Conservation (phyloP, 2,113 vertebrate genomes). For the Malurus elegans region DNA sequence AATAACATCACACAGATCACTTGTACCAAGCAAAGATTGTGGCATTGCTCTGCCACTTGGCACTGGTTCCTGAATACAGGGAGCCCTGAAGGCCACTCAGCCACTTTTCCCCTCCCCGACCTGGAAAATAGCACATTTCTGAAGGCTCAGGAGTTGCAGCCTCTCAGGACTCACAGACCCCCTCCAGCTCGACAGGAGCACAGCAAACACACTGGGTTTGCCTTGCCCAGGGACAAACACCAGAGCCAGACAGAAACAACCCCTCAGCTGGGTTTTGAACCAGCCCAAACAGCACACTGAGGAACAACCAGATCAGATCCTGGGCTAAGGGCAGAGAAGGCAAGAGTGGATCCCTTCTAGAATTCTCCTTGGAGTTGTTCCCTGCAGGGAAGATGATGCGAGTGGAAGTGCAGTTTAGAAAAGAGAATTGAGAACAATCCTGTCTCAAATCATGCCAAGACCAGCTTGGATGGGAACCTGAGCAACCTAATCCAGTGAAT, state of each 20-base stretch:
- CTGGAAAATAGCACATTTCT: background rate
- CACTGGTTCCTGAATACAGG: background rate
- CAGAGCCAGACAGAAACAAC: background rate
- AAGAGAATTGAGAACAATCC: background rate
- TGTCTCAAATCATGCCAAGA: background rate
- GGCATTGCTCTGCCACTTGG: background rate
- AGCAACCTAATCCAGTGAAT: background rate
- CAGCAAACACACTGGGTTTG: background rate
- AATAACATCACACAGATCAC: rapidly evolving
- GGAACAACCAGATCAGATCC: background rate
- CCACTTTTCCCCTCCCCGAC: background rate
- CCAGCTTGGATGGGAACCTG: background rate
- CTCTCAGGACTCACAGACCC: background rate
- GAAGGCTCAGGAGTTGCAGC: background rate
- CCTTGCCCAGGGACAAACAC: background rate
- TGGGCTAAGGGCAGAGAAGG: background rate
- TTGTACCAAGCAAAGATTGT: too few relatives aligned
- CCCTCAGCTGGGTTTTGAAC: background rate
- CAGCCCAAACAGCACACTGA: background rate
- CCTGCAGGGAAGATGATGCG: background rate
- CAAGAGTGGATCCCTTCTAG: background rate
- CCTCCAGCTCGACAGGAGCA: background rate
- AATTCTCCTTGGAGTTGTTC: background rate
- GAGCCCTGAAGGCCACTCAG: background rate
- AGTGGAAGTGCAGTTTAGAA: background rate